Evolutionary conservation across 2,113 vertebrate species (phyloP).

Genomic region (Alosa alosa): DNA sequence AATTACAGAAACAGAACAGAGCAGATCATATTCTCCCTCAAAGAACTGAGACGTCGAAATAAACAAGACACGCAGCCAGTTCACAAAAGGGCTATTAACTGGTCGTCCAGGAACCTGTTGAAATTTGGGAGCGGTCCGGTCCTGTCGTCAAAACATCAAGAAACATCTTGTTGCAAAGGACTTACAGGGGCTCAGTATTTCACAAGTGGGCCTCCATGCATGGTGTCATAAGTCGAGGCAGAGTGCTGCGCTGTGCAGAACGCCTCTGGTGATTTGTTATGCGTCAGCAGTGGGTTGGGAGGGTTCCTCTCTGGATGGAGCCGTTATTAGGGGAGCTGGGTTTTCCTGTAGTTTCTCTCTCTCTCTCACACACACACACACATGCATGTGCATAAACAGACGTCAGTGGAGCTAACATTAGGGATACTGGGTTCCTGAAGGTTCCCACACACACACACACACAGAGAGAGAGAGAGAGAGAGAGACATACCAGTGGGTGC

Average conservation of each 20-base stretch:
- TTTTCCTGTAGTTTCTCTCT: background rate
- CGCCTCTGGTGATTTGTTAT: background rate
- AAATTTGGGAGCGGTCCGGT: background rate
- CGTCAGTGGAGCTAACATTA: background rate
- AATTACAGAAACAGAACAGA: background rate
- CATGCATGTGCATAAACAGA: background rate
- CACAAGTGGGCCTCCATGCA: background rate
- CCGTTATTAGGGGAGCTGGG: background rate
- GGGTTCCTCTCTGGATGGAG: background rate
- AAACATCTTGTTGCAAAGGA: background rate
- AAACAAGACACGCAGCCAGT: background rate
- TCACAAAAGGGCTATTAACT: background rate
- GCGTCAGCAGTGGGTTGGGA: background rate
- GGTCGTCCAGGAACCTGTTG: background rate
- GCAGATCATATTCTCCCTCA: background rate
- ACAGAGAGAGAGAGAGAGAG: too few species aligned
- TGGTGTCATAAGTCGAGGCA: background rate
- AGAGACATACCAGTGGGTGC: background rate
- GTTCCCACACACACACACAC: constrained; percentile 8
- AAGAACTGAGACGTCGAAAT: background rate
- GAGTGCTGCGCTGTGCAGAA: background rate
- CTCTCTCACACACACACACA: background rate
- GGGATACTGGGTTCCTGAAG: background rate
- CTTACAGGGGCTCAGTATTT: background rate
- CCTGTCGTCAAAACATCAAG: background rate